phyloP scores from a whole-genome alignment of 2,888 invertebrate species.

The Aromia moschata region DNA sequence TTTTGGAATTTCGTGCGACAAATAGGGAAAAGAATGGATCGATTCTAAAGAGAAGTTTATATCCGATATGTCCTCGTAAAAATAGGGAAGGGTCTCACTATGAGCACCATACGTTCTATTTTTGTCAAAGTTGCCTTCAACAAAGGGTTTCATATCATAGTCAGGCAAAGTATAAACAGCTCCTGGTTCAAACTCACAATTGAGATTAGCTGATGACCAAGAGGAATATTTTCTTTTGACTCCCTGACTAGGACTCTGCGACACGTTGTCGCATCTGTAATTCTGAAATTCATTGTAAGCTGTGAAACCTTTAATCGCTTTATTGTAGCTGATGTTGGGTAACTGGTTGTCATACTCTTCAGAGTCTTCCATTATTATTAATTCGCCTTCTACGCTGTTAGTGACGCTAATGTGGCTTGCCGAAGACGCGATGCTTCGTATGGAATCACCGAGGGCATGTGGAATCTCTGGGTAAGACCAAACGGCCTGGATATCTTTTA shows the following conservation, averaged over 20 bases:
- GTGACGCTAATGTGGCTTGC: not conserved
- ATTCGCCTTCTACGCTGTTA: not conserved
- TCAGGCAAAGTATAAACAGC: not conserved
- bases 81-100: slow-evolving; percentile 4
- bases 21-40: slow-evolving; percentile 9
- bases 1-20: slow-evolving; percentile 9
- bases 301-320: slow-evolving; percentile 4
- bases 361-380: slow-evolving; percentile 24
- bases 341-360: slow-evolving; percentile 33
- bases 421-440: slow-evolving; percentile 21
- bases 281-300: not conserved
- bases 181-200: not conserved
- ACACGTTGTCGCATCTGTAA: not conserved
- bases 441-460: slow-evolving; percentile 17
- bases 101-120: not conserved
- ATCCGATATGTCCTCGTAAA: slow-evolving; percentile 1
- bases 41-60: slow-evolving; percentile 9
- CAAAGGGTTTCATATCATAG: not conserved
- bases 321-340: slow-evolving; percentile 26
- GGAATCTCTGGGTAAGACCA: not conserved
- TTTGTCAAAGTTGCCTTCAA: not conserved
- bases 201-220: not conserved
- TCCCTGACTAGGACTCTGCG: not conserved
- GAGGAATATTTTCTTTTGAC: slow-evolving; percentile 3
- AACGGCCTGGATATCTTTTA: not conserved